phyloP scores from a whole-genome alignment of 2,113 vertebrate genomes.

The Garra rufa region DNA sequence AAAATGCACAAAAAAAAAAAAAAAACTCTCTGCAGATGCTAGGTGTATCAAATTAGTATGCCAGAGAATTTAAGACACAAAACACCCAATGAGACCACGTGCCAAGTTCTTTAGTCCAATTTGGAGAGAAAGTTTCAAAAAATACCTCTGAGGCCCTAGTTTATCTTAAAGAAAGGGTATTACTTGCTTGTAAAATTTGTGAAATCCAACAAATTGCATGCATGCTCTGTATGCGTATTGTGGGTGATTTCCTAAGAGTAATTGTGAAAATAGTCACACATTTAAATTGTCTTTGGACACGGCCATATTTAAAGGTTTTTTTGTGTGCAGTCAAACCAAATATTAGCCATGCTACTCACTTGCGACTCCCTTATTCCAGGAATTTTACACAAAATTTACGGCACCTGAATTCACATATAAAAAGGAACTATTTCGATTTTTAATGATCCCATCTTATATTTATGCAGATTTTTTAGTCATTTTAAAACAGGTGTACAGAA shows the following conservation, averaged over 20 bases:
- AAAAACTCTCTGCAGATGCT: neutral
- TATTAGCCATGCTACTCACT: neutral
- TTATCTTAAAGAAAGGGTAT: neutral
- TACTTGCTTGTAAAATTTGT: constrained; percentile 14
- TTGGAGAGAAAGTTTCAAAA: constrained; percentile 1
- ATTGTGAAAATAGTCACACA: neutral
- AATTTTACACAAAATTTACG: neutral
- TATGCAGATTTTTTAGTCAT: neutral
- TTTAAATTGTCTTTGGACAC: constrained; percentile 4
- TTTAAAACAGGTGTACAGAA: neutral
- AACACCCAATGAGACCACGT: neutral
- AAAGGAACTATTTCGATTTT: neutral
- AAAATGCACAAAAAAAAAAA: neutral
- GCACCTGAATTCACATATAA: neutral
- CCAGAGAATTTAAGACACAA: neutral
- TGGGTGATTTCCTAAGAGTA: neutral
- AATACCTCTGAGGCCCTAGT: neutral
- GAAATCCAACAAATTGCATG: neutral
- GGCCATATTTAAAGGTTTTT: neutral
- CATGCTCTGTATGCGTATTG: neutral
- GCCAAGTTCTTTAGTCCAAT: constrained; percentile 22
- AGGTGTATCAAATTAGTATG: neutral
- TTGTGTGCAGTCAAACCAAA: neutral
- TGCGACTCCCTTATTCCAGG: neutral
- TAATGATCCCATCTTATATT: neutral